Evolutionary conservation across 2,888 invertebrate species (phyloP), one percentile per base, ranked within the genome.

Genomic region (Lacanobia wlatinum): DNA sequence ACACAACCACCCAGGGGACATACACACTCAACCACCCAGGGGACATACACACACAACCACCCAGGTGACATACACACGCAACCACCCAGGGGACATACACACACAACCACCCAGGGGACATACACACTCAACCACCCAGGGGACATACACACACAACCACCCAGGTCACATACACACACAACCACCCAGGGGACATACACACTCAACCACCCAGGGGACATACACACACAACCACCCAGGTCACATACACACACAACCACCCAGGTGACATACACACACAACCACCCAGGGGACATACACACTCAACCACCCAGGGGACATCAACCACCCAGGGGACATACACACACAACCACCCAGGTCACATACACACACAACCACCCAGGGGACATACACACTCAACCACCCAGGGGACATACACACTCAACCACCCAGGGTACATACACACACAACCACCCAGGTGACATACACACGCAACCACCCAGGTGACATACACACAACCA

Each of bases 151-250:
- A 14, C 43, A 18, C n/a, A n/a, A 18, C 48, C 2, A 3, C 12
- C 40, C 40, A 40, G 12, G 12, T 40, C 12, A 34, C 34, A 50
- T 14, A 48, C 8, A 43, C 9, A 40, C n/a, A 8, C 2, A 34
- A 16, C 12, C 23, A 23, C 53, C n/a, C n/a, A n/a, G n/a, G n/a
- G n/a, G n/a, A n/a, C n/a, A n/a, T n/a, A n/a, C n/a, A n/a, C n/a
- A n/a, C n/a, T n/a, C 43, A 65, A 61, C 3, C 87, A 88, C 4
- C 87, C 87, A 21, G 91, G 91, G 90, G 40, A 23, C 8, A 43
- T 10, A 50, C 18, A 48, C 5, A 40, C 9, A 40, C n/a, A 16
- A n/a, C n/a, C 1, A 34, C 28, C 12, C 23, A 23, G 16, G 14
- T 46, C 3, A 46, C 46, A 12, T 8, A 48, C 48, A 48, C 48